Conservation (phyloP, 1,140 invertebrate genomes). For the Rhopalosiphum padi region DNA sequence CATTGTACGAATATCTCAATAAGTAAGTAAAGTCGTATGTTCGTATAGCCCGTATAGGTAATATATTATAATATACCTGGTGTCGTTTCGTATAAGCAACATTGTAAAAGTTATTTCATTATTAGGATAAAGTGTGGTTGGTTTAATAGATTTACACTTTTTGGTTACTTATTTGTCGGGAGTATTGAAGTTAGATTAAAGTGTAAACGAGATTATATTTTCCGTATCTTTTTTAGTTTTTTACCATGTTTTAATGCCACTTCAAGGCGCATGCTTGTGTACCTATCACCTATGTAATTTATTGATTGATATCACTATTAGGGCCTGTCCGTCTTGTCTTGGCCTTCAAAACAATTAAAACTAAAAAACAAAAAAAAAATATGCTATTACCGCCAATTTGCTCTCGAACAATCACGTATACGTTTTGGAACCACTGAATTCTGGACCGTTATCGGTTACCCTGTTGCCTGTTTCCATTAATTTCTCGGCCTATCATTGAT, state of each 20-base stretch:
- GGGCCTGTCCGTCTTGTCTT: too few relatives aligned
- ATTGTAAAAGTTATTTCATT: too few relatives aligned
- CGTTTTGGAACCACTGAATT: background rate
- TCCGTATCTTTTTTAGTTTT: too few relatives aligned
- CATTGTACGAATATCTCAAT: too few relatives aligned
- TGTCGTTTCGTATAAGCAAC: too few relatives aligned
- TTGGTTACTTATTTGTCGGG: too few relatives aligned
- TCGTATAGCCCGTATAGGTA: too few relatives aligned
- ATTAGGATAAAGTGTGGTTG: too few relatives aligned
- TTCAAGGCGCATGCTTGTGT: background rate
- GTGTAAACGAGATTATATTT: background rate
- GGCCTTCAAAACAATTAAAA: background rate
- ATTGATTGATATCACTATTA: background rate
- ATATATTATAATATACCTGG: too few relatives aligned
- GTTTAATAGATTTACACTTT: too few relatives aligned
- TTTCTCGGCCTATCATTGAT: background rate
- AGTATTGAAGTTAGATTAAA: too few relatives aligned
- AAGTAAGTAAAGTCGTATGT: too few relatives aligned
- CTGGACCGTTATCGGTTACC: background rate
- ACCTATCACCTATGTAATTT: background rate
- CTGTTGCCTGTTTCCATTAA: background rate
- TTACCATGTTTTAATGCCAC: background rate
- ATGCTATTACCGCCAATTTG: background rate
- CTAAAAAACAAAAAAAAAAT: background rate
- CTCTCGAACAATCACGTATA: background rate